These are phyloP conservation scores for Chaetogeoica ovagalla DNA, from an alignment of 2,888 invertebrate species.

Conservation along the genomic window DNA sequence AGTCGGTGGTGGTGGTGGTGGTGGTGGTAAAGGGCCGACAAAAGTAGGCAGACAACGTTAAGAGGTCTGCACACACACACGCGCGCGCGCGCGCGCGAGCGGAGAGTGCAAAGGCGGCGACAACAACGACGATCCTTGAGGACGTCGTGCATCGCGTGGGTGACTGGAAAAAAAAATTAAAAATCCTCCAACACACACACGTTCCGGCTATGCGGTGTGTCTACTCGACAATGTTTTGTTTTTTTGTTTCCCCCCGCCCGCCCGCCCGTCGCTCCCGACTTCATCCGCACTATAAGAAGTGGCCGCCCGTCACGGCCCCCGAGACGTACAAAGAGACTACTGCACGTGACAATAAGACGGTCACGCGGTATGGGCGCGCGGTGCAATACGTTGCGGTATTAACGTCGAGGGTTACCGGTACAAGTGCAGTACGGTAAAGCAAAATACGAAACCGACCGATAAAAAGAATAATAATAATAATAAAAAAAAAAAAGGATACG, in stretches of 20 bases:
- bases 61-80: conserved; percentile 29
- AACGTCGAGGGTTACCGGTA: conserved; percentile 12
- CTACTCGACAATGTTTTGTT: conserved; percentile 49
- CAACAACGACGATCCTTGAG: conserved; percentile 47
- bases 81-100: neutral
- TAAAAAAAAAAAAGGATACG: neutral
- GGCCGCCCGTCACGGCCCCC: neutral
- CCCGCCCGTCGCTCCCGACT: too few relatives aligned
- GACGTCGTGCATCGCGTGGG: conserved; percentile 39
- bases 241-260: neutral
- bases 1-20: too few relatives aligned
- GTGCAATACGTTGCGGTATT: neutral
- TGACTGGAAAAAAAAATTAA: conserved; percentile 32
- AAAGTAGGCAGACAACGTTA: conserved; percentile 53
- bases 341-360: conserved; percentile 48
- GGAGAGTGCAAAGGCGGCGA: conserved; percentile 35
- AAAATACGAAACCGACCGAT: conserved; percentile 33
- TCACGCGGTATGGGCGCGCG: conserved; percentile 12
- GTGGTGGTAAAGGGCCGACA: conserved; percentile 16
- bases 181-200: conserved; percentile 17
- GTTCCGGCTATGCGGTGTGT: neutral
- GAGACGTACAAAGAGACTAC: conserved; percentile 47
- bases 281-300: conserved; percentile 29
- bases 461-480: neutral
- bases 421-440: conserved; percentile 10